Conservation (phyloP, 1,140 invertebrate genomes). For the Adelges cooleyi region DNA sequence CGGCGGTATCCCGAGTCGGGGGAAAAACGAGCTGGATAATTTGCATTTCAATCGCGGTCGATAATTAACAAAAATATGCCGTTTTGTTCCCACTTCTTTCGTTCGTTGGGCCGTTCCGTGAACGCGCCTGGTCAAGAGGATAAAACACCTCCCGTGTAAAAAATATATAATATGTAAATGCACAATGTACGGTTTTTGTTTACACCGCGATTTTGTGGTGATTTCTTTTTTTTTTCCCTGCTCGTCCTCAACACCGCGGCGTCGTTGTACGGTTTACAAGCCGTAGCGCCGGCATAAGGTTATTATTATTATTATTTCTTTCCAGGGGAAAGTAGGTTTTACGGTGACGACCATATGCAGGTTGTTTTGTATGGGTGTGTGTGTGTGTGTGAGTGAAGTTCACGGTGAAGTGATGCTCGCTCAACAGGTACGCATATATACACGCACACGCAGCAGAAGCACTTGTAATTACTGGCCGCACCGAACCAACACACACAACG, state of each 20-base stretch:
- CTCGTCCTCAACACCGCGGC: not conserved
- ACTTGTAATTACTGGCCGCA: constrained; percentile 28
- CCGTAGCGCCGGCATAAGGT: not conserved
- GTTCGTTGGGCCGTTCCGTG: not conserved
- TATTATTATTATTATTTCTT: constrained; percentile 19
- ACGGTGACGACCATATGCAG: constrained; percentile 29
- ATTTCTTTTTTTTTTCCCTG: constrained; percentile 6
- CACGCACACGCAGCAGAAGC: not conserved
- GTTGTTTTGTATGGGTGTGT: constrained; percentile 12
- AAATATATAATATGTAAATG: not conserved
- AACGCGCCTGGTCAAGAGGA: not conserved
- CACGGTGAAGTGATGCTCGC: constrained; percentile 28
- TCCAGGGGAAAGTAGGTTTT: constrained; percentile 28
- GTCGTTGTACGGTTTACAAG: not conserved
- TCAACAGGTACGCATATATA: constrained; percentile 17
- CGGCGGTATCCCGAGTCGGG: no score
- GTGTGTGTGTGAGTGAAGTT: constrained; percentile 13
- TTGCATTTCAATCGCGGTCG: constrained; percentile 8
- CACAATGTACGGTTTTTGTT: not conserved
- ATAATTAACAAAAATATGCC: constrained; percentile 13
- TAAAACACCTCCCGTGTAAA: not conserved
- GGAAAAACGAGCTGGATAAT: not conserved
- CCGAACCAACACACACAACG: constrained; percentile 18
- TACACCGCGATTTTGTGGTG: constrained; percentile 5
- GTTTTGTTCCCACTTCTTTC: not conserved